Conservation (phyloP, 2,797 vertebrate species). For the Mastacembelus armatus region DNA sequence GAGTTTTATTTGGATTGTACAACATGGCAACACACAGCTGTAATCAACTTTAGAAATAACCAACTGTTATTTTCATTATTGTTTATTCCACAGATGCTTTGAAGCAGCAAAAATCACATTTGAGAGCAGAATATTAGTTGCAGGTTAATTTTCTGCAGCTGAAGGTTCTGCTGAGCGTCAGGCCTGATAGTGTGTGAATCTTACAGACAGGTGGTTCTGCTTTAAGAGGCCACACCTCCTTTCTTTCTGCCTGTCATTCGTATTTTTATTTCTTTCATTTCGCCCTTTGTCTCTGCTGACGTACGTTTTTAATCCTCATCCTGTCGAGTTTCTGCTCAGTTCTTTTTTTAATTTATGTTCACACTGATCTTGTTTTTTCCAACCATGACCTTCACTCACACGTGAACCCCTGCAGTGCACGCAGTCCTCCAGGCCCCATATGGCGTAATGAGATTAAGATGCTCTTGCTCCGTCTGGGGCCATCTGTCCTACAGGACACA, state of each 20-base stretch:
- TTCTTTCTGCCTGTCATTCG: neutral
- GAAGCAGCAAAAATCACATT: too few species aligned
- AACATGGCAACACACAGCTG: too few species aligned
- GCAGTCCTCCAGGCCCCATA: constrained; percentile 17
- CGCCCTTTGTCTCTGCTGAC: neutral
- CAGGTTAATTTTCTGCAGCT: too few species aligned
- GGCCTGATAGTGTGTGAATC: too few species aligned
- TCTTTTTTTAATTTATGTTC: constrained; percentile 13
- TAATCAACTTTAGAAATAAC: too few species aligned
- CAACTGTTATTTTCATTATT: too few species aligned
- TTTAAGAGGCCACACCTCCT: too few species aligned
- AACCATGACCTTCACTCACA: neutral
- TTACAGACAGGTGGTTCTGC: too few species aligned
- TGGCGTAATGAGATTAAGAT: constrained; percentile 70
- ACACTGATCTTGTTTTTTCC: neutral
- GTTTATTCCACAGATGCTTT: too few species aligned
- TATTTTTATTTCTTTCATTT: neutral
- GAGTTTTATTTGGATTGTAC: neutral
- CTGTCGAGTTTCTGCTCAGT: neutral
- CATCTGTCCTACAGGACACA: constrained; percentile 66
- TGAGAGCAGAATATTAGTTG: too few species aligned
- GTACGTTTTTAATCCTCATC: neutral
- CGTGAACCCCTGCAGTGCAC: too few species aligned
- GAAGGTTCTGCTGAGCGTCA: too few species aligned
- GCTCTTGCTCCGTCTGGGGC: constrained; percentile 53